Base-by-base conservation (phyloP, 2,888 invertebrate species). In the Scrobipalpa costella region DNA sequence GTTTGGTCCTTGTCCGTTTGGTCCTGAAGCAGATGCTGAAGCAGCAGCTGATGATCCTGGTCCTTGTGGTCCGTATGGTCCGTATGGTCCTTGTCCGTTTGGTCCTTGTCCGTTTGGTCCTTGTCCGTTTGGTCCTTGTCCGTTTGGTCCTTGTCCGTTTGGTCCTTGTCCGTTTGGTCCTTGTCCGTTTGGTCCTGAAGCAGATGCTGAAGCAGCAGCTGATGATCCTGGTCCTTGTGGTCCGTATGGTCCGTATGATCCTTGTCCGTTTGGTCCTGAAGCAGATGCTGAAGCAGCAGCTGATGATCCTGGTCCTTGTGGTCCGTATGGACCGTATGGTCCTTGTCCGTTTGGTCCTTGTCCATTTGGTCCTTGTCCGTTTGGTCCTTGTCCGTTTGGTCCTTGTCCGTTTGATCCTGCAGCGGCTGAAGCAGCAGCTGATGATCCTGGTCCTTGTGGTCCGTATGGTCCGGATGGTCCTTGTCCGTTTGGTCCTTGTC, bases 1-100 rank as follows among this genome's bases (percentile, higher is more conserved):
- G 15, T 38, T 8, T 36, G 50, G 50, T 38, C 38, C 34, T 15
- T 38, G 19, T 36, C 57, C 57, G 7, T 7, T 1, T 57, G 38
- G 40, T 40, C 40, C 27, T 27, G 27, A 8, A 55, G 52, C 27
- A 9, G 52, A 1, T 27, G 33, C 52, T 11, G 36, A 13, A 38
- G 49, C 36, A 58, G 58, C 57, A n/a, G 58, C 47, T 15, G 58
- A 47, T 50, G 61, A 44, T 49, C 55, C 65, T 27, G 59, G 19
- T 27, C 60, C 65, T 36, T 58, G 21, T 63, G 38, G 50, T 52
- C 65, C 66, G 33, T 38, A 57, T 63, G 47, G 57, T 58, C 63
- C 63, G 17, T 34, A 5, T 17, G 40, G 7, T 34, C 60, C 60
- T 19, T 27, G 49, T 49, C 47, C 47, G 7, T 49, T 1, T 52